A percentile compares a stretch with the other conserved stretches of the same genome.
Evolutionary conservation across 2,888 invertebrate species (phyloP).

Genomic region (Augochlorella aurata): DNA sequence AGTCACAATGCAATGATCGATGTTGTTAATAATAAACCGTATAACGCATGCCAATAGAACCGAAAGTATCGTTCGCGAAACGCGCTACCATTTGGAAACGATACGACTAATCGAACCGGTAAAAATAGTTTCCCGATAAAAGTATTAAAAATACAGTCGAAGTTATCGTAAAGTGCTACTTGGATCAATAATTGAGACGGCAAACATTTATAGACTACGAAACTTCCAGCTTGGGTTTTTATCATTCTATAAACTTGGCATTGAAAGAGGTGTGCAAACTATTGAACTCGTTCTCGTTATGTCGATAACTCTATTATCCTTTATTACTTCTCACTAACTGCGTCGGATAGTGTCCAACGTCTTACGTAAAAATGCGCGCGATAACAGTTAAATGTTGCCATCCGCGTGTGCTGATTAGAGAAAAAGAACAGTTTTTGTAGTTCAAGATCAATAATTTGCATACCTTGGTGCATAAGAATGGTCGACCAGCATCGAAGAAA

Average conservation of each 20-base stretch:
- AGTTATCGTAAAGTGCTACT: conserved; percentile 32
- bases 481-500: conserved; percentile 27
- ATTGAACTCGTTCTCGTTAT: not conserved
- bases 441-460: not conserved
- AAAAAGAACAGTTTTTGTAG: not conserved
- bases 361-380: not conserved
- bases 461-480: conserved; percentile 22
- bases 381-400: not conserved
- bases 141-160: conserved; percentile 47
- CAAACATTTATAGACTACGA: conserved; percentile 42
- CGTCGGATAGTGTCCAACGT: not conserved
- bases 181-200: conserved; percentile 31
- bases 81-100: not conserved
- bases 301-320: not conserved
- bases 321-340: not conserved
- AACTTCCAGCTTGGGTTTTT: conserved; percentile 23
- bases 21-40: not conserved
- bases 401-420: not conserved
- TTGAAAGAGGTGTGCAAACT: conserved; percentile 5
- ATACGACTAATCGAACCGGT: conserved; percentile 18
- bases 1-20: not conserved
- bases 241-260: conserved; percentile 18
- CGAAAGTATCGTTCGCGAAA: not conserved
- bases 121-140: conserved; percentile 20
- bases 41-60: not conserved